A percentile compares a stretch with the other conserved stretches of the same genome.
Evolutionary conservation across 1,140 invertebrate species (phyloP).

Genomic region (Macrocentrus cingulum): DNA sequence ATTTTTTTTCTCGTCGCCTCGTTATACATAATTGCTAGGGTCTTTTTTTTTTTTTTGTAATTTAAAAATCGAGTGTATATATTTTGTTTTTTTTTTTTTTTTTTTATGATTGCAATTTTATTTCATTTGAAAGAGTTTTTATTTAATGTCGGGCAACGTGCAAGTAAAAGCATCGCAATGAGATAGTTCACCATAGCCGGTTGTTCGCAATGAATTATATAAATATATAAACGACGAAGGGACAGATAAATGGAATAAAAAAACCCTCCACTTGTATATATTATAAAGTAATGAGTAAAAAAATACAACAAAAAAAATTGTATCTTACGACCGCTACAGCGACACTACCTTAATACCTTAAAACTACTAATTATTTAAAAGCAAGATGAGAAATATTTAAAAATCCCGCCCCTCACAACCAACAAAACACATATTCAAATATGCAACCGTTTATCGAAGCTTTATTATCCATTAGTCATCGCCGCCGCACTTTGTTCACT

Average conservation of each 20-base stretch:
- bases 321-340: slow-evolving; percentile 23
- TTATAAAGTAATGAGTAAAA: slow-evolving; percentile 1
- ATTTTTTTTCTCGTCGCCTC: too few relatives aligned
- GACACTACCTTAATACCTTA: slow-evolving; percentile 15
- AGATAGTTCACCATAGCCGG: slow-evolving; percentile 15
- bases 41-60: too few relatives aligned
- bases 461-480: slow-evolving; percentile 12
- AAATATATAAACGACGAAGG: not conserved
- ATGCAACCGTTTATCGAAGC: not conserved
- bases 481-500: slow-evolving; percentile 17
- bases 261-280: slow-evolving; percentile 19
- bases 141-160: slow-evolving; percentile 20
- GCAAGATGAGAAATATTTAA: not conserved
- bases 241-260: slow-evolving; percentile 12
- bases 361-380: slow-evolving; percentile 1
- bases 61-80: not conserved
- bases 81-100: slow-evolving; percentile 1
- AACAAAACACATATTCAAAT: slow-evolving; percentile 8
- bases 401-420: not conserved
- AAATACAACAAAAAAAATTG: slow-evolving; percentile 8
- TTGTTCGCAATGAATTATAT: slow-evolving; percentile 15
- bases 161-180: slow-evolving; percentile 16
- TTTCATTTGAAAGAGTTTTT: not conserved
- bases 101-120: slow-evolving; percentile 5
- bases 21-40: too few relatives aligned